phyloP scores from a whole-genome alignment of 2,113 vertebrate species.

The Aviceda subcristata region DNA sequence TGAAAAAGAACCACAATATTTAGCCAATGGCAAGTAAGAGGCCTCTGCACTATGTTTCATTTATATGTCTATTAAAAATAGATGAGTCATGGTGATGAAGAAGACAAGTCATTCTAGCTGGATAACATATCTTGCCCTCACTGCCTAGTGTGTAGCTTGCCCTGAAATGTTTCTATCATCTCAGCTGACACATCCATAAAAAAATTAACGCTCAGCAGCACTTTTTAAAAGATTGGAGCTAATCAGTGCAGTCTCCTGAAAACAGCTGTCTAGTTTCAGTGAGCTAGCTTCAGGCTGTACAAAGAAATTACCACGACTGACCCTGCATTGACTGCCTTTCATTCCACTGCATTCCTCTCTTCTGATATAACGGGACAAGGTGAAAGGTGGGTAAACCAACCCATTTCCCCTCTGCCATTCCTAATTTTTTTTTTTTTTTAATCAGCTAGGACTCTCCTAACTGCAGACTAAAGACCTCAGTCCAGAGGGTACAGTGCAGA shows the following conservation, averaged over 20 bases:
- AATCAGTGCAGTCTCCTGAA: neutral
- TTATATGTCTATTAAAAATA: conserved; percentile 4
- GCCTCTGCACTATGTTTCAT: neutral
- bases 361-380: neutral
- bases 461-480: neutral
- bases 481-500: neutral
- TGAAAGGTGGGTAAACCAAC: neutral
- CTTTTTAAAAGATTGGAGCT: neutral
- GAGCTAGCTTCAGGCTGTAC: neutral
- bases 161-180: neutral
- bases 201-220: neutral
- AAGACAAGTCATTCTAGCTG: neutral
- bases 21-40: neutral
- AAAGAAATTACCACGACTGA: neutral
- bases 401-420: neutral
- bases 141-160: neutral
- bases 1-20: neutral
- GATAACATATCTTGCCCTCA: neutral
- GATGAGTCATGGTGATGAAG: neutral
- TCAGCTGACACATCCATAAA: neutral
- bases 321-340: neutral
- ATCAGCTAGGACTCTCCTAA: neutral
- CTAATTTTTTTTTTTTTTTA: neutral
- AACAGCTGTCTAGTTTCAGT: neutral
- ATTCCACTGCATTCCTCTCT: neutral